Conservation (phyloP, 2,113 vertebrate genomes). For the Dipodomys spectabilis region DNA sequence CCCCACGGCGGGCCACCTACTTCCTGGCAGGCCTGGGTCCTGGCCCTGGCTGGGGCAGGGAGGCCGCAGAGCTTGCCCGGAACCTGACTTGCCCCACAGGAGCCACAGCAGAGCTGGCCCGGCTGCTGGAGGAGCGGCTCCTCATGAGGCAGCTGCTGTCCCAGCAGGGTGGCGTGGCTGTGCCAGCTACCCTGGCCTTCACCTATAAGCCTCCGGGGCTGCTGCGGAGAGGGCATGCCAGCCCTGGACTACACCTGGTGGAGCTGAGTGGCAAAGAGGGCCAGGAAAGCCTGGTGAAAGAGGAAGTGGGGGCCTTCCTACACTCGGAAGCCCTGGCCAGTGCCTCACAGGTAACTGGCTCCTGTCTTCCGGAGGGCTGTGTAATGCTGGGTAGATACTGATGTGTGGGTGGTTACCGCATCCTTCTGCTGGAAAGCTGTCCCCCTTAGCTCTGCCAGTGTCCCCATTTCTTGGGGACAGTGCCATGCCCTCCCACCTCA, state of each 20-base stretch:
- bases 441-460: not conserved
- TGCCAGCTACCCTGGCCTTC: constrained; percentile 88
- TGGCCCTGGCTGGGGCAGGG: constrained; percentile 67
- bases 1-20: constrained; percentile 87
- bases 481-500: not conserved
- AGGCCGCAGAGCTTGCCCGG: constrained; percentile 82
- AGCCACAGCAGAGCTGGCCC: constrained; percentile 81
- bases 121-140: constrained; percentile 86
- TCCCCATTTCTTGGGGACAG: not conserved
- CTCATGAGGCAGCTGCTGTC: constrained; percentile 84
- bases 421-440: not conserved
- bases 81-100: constrained; percentile 88
- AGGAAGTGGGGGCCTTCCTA: constrained; percentile 86
- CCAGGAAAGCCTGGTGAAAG: constrained; percentile 81
- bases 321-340: constrained; percentile 79
- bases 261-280: constrained; percentile 82
- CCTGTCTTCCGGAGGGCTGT: not conserved
- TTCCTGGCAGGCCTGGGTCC: constrained; percentile 82
- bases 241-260: constrained; percentile 78
- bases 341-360: constrained; percentile 81
- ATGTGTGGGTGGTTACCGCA: not conserved
- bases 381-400: not conserved
- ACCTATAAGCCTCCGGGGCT: constrained; percentile 67
- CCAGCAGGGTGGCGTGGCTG: constrained; percentile 61
- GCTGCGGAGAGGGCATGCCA: constrained; percentile 55